Percentiles rank a stretch among this genome's conserved stretches.
These are phyloP conservation scores for Melanchra persicariae DNA, from an alignment of 2,888 invertebrate species.

Conservation along the genomic window DNA sequence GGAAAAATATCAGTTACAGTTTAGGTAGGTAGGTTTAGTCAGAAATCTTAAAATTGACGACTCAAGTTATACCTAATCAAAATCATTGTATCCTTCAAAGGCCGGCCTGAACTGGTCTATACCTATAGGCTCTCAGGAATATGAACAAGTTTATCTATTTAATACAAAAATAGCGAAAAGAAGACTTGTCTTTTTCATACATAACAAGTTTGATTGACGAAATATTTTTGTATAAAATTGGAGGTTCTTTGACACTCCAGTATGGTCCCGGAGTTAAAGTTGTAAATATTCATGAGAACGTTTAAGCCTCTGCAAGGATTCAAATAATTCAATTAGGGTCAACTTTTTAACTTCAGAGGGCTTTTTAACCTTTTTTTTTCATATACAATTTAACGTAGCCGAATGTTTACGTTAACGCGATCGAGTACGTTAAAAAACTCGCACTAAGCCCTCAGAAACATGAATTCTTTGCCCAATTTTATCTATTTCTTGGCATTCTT, in stretches of 20 bases:
- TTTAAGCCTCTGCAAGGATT: background rate
- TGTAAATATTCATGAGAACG: constrained; percentile 8
- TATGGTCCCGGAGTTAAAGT: background rate
- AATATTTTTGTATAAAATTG: background rate
- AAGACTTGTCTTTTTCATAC: background rate
- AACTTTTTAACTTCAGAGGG: background rate
- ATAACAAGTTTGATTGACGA: background rate
- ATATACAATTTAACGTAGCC: too few species aligned
- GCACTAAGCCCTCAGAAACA: too few species aligned
- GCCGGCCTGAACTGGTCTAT: background rate
- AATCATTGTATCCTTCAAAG: constrained; percentile 1
- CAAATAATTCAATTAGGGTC: constrained; percentile 11
- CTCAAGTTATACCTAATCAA: background rate
- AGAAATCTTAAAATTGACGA: background rate
- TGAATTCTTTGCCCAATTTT: background rate
- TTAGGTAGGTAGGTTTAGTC: too few species aligned
- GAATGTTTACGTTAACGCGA: too few species aligned
- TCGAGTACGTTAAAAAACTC: too few species aligned
- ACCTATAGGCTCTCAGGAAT: constrained; percentile 2
- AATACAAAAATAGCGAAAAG: background rate
- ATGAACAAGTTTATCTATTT: background rate
- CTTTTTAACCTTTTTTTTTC: too few species aligned
- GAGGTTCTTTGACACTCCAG: background rate
- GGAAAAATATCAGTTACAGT: too few species aligned
- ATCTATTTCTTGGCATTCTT: background rate